Percentiles rank a stretch among this genome's conserved stretches.
Conservation (phyloP, 1,140 invertebrate genomes). For the Popillia japonica region DNA sequence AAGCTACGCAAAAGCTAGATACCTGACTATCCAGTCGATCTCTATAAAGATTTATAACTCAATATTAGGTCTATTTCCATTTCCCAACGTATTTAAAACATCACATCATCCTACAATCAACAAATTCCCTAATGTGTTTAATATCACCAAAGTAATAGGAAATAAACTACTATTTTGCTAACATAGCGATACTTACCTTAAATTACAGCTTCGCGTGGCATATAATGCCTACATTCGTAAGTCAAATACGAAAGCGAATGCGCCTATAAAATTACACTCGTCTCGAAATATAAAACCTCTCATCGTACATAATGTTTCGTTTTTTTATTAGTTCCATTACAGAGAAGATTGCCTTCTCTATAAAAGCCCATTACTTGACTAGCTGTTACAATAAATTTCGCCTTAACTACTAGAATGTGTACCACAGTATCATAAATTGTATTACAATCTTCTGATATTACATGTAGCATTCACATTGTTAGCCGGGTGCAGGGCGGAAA, state of each 20-base stretch:
- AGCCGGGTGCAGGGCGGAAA: too few species aligned
- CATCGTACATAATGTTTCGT: conserved; percentile 20
- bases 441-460: not conserved
- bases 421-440: not conserved
- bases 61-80: too few species aligned
- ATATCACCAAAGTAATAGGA: too few species aligned
- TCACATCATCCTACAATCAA: too few species aligned
- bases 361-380: conserved; percentile 17
- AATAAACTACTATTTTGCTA: not conserved
- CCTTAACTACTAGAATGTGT: not conserved
- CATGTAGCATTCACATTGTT: too few species aligned
- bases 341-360: not conserved
- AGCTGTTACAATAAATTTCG: conserved; percentile 10
- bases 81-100: too few species aligned
- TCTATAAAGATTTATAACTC: too few species aligned
- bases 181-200: not conserved
- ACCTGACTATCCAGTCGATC: too few species aligned
- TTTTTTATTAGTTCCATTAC: conserved; percentile 20
- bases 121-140: too few species aligned
- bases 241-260: conserved; percentile 4
- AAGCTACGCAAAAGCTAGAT: too few species aligned
- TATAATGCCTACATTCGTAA: not conserved
- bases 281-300: not conserved
- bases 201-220: not conserved
- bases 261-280: conserved; percentile 18